Evolutionary conservation across 2,888 invertebrate species (phyloP).

Genomic region (Dusona sp.): DNA sequence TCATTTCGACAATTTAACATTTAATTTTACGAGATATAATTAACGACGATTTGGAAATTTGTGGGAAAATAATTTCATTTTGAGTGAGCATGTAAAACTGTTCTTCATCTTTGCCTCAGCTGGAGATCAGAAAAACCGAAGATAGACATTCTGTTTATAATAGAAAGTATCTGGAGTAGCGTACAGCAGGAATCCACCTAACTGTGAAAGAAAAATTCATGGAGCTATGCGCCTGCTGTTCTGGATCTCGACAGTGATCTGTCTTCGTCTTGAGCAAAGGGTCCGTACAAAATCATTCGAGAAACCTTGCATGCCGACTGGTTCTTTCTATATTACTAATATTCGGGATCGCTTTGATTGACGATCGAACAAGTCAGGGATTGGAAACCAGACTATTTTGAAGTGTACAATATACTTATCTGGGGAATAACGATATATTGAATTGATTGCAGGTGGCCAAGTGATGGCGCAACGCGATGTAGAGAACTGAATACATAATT

Average conservation of each 20-base stretch:
- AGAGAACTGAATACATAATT: background rate
- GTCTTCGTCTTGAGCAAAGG: constrained; percentile 51
- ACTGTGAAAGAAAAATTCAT: constrained; percentile 51
- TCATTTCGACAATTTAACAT: constrained; percentile 6
- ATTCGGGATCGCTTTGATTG: constrained; percentile 45
- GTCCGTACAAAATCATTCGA: background rate
- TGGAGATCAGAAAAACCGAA: constrained; percentile 21
- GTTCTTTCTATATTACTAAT: constrained; percentile 37
- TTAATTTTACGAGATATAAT: background rate
- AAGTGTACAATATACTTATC: background rate
- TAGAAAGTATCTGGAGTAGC: constrained; percentile 1
- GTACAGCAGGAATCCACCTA: constrained; percentile 1
- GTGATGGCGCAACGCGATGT: background rate
- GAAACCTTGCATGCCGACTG: background rate
- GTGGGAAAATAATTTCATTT: background rate
- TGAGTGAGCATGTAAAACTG: background rate
- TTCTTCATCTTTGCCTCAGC: background rate
- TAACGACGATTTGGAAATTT: background rate
- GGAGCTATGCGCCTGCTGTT: constrained; percentile 34
- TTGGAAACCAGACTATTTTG: background rate
- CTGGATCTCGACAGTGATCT: constrained; percentile 53
- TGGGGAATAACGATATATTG: constrained; percentile 2
- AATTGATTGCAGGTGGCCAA: background rate
- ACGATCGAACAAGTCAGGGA: constrained; percentile 17
- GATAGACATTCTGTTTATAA: constrained; percentile 21